A percentile compares a stretch with the other conserved stretches of the same genome.
These are phyloP conservation scores for Todiramphus chloris DNA, from an alignment of 2,113 vertebrate species.

Conservation along the genomic window DNA sequence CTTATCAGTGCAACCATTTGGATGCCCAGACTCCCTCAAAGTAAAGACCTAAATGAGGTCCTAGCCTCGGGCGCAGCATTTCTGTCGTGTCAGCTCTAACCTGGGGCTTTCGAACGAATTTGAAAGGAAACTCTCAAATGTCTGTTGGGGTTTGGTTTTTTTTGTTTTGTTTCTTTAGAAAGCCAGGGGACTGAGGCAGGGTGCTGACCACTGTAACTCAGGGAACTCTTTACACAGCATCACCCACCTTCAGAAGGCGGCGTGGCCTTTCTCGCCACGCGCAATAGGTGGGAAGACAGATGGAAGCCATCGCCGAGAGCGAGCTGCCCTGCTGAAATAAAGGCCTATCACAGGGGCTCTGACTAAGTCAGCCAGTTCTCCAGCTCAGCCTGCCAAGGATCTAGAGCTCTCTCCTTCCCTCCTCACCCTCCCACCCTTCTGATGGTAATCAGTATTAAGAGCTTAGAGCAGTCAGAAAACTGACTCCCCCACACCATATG, in stretches of 20 bases:
- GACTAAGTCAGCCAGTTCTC: not conserved
- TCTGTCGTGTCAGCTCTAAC: not conserved
- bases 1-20: not conserved
- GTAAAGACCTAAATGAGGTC: not conserved
- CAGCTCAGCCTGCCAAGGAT: not conserved
- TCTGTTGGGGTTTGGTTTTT: not conserved
- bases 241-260: not conserved
- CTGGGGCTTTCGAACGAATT: not conserved
- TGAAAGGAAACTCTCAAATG: not conserved
- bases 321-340: not conserved
- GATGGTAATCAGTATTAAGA: not conserved
- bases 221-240: not conserved
- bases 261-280: not conserved
- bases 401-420: not conserved
- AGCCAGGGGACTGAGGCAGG: not conserved
- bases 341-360: not conserved
- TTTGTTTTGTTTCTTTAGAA: not conserved
- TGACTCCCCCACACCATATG: not conserved
- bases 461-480: not conserved
- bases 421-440: not conserved
- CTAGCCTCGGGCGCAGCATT: not conserved
- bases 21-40: not conserved
- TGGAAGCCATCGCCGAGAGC: not conserved
- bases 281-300: not conserved
- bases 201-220: not conserved